phyloP scores from a whole-genome alignment of 2,797 vertebrate species.

The Arnoldichthys spilopterus region DNA sequence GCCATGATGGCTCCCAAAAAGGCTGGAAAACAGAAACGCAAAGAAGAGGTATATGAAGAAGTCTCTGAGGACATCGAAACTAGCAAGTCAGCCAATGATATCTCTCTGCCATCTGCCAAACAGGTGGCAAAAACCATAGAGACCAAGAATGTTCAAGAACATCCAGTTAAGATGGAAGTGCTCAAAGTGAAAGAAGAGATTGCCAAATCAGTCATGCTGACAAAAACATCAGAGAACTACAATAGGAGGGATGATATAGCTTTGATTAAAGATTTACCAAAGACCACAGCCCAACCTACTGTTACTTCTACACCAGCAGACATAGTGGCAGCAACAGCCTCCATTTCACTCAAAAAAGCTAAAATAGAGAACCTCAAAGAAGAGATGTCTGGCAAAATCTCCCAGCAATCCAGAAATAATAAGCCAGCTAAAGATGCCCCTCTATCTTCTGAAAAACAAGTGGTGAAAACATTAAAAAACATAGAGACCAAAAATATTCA shows the following conservation, averaged over 20 bases:
- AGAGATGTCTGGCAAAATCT: background rate
- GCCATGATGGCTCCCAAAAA: slow-evolving; percentile 31
- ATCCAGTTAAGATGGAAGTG: background rate
- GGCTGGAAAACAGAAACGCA: slow-evolving; percentile 59
- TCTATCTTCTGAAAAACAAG: slow-evolving; percentile 1
- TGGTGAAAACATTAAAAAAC: background rate
- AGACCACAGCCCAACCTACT: slow-evolving; percentile 48
- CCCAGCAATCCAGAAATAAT: background rate
- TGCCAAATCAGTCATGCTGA: background rate
- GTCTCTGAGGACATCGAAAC: slow-evolving; percentile 4
- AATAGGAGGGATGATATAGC: background rate
- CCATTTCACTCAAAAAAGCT: no score
- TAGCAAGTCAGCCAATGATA: slow-evolving; percentile 7
- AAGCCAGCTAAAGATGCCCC: background rate
- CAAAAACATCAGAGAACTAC: background rate
- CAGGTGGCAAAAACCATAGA: slow-evolving; percentile 9
- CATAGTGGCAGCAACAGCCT: background rate
- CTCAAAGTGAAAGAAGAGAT: background rate
- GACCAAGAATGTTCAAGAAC: slow-evolving; percentile 28
- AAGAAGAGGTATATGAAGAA: slow-evolving; percentile 14
- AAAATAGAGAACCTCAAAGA: slow-evolving; percentile 37
- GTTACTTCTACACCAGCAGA: background rate
- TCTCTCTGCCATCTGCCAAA: slow-evolving; percentile 2
- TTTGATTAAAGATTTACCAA: slow-evolving; percentile 2
- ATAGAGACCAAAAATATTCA: background rate